Evolutionary conservation across 2,888 invertebrate species (phyloP).

Genomic region (Brachyptera putata): DNA sequence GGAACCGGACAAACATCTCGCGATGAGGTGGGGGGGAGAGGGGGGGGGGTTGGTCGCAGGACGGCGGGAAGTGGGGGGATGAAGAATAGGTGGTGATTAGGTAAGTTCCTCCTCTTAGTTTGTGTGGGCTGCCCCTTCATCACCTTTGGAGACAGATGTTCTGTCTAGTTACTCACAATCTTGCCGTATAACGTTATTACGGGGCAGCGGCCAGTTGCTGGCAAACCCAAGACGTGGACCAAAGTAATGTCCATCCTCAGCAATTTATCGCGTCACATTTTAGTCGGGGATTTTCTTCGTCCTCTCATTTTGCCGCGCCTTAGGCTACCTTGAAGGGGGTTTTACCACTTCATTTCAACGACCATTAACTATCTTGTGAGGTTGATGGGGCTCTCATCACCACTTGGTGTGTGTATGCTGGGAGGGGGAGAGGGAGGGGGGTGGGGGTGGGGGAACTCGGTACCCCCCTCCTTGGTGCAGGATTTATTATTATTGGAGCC

Average conservation of each 20-base stretch:
- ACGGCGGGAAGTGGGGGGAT: no score
- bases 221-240: not conserved
- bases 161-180: slow-evolving; percentile 13
- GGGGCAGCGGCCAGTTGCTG: not conserved
- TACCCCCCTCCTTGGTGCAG: not conserved
- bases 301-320: slow-evolving; percentile 15
- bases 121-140: slow-evolving; percentile 1
- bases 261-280: slow-evolving; percentile 17
- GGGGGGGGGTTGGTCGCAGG: no score
- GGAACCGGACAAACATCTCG: not conserved
- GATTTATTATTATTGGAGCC: slow-evolving; percentile 13
- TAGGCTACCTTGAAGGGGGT: slow-evolving; percentile 17
- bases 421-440: not conserved
- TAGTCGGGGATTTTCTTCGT: slow-evolving; percentile 14
- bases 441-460: not conserved
- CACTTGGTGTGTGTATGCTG: no score
- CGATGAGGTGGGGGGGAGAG: no score
- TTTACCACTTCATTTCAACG: slow-evolving; percentile 25
- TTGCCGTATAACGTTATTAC: not conserved
- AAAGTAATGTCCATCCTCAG: slow-evolving; percentile 1
- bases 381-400: slow-evolving; percentile 20
- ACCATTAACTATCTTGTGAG: slow-evolving; percentile 16
- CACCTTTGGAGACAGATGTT: slow-evolving; percentile 7
- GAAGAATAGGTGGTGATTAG: slow-evolving; percentile 14
- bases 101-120: slow-evolving; percentile 6